phyloP scores from a whole-genome alignment of 2,113 vertebrate species.

The Murina feae region DNA sequence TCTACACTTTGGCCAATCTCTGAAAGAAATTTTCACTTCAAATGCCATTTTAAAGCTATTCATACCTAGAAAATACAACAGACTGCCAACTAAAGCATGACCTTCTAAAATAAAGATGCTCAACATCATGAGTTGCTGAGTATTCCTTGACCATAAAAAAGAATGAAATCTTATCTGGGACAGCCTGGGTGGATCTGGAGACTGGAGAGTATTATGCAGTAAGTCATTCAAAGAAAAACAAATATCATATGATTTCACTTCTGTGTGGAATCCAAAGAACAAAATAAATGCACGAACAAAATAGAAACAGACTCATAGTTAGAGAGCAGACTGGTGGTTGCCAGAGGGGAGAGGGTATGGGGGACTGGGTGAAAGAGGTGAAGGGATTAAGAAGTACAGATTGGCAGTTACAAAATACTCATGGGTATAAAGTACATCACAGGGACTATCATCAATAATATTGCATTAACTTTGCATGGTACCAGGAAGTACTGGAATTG shows the following conservation, averaged over 20 bases:
- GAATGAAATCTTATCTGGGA: not conserved
- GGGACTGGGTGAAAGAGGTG: not conserved
- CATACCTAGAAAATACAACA: not conserved
- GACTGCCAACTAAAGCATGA: not conserved
- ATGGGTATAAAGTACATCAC: not conserved
- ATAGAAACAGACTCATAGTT: not conserved
- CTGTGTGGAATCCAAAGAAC: not conserved
- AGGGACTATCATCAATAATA: not conserved
- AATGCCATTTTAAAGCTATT: not conserved
- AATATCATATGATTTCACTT: not conserved
- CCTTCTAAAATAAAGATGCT: conserved; percentile 19
- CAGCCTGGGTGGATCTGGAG: not conserved
- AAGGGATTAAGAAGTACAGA: not conserved
- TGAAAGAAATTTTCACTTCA: not conserved
- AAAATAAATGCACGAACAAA: not conserved
- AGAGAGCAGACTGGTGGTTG: not conserved
- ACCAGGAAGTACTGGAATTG: not conserved
- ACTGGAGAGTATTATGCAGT: not conserved
- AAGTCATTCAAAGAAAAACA: not conserved
- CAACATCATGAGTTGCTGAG: not conserved
- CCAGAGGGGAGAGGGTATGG: not conserved
- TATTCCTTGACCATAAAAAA: not conserved
- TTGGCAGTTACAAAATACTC: not conserved
- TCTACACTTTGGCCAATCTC: not conserved
- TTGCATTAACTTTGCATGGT: not conserved